A percentile compares a stretch with the other conserved stretches of the same genome.
Evolutionary conservation across 2,888 invertebrate species (phyloP).

Genomic region (Camptogramma bilineatum): DNA sequence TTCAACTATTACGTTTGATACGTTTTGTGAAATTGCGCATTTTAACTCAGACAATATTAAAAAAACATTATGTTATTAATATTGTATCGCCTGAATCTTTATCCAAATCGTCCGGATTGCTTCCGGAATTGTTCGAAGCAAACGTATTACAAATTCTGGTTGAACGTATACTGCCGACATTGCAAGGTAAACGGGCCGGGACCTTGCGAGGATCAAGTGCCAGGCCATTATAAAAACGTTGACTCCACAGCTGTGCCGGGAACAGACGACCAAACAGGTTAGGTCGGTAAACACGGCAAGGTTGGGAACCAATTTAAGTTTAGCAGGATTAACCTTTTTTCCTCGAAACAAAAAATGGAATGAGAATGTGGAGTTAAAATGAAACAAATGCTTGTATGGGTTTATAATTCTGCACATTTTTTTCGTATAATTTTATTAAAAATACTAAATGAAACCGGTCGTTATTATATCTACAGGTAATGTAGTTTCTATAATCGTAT

Average conservation of each 20-base stretch:
- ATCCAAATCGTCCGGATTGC: background rate
- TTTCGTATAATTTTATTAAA: background rate
- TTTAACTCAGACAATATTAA: background rate
- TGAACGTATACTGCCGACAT: conserved; percentile 62
- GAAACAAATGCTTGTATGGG: background rate
- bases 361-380: background rate
- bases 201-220: conserved; percentile 51
- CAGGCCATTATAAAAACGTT: conserved; percentile 52
- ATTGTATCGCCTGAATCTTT: too few relatives aligned
- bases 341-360: conserved; percentile 12
- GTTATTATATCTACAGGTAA: background rate
- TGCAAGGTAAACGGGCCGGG: conserved; percentile 76
- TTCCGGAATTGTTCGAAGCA: background rate
- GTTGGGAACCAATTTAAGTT: conserved; percentile 23
- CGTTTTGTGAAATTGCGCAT: background rate
- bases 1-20: too few relatives aligned
- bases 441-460: background rate
- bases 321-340: conserved; percentile 23
- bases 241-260: conserved; percentile 46
- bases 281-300: conserved; percentile 23
- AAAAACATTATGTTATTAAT: too few relatives aligned
- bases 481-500: background rate
- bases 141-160: conserved; percentile 5
- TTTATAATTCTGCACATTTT: background rate
- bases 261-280: conserved; percentile 31